Evolutionary conservation across 2,113 vertebrate species (phyloP).

Genomic region (Microcebus lehilahytsara): DNA sequence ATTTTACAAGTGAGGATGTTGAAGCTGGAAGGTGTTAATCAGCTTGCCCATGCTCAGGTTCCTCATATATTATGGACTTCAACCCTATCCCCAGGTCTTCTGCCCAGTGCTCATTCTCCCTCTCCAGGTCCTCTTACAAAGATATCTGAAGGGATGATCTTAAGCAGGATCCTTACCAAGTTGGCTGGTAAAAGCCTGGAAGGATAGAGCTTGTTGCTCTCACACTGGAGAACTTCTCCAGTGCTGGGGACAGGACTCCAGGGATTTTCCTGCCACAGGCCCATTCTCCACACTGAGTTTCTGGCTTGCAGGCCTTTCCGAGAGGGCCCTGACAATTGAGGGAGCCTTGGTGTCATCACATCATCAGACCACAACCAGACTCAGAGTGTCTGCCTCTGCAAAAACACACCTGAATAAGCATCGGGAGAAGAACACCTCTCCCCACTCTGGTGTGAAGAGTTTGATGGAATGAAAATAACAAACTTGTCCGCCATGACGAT

Average conservation of each 20-base stretch:
- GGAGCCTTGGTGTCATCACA: neutral
- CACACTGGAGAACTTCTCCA: neutral
- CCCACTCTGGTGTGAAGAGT: neutral
- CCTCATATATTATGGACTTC: neutral
- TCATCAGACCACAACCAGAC: neutral
- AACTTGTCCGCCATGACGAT: neutral
- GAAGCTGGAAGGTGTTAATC: neutral
- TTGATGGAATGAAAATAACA: neutral
- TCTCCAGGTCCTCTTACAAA: neutral
- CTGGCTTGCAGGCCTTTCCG: neutral
- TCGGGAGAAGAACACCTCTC: neutral
- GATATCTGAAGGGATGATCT: neutral
- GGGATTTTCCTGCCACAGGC: neutral
- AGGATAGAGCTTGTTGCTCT: neutral
- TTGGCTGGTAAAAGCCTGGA: neutral
- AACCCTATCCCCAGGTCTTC: neutral
- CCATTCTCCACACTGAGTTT: neutral
- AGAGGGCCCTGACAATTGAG: neutral
- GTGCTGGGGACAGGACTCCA: too few relatives aligned
- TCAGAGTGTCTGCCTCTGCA: neutral
- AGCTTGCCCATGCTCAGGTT: neutral
- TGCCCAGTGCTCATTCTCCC: neutral
- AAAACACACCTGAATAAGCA: constrained; percentile 24
- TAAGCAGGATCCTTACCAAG: neutral
- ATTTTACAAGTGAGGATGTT: neutral